A percentile compares a stretch with the other conserved stretches of the same genome.
These are phyloP conservation scores for Alligator mississippiensis DNA, from an alignment of 2,113 vertebrate genomes.

Conservation along the genomic window DNA sequence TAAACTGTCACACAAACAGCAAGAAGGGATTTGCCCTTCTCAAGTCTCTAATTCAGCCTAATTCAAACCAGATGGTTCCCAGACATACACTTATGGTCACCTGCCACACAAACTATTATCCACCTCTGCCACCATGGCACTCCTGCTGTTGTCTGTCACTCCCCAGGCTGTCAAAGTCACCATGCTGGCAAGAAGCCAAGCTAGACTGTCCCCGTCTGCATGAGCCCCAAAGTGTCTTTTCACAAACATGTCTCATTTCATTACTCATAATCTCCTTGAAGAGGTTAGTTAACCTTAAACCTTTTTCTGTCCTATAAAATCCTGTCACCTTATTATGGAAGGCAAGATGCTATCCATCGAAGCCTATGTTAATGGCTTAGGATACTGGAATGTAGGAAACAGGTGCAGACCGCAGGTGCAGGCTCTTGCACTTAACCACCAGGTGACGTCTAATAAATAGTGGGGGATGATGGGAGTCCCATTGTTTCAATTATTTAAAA, in stretches of 20 bases:
- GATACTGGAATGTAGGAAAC: accelerated
- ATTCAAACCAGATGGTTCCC: constrained; percentile 55
- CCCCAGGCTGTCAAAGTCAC: not conserved
- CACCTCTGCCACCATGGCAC: accelerated
- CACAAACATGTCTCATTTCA: not conserved
- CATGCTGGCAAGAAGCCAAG: accelerated
- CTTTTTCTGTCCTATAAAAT: not conserved
- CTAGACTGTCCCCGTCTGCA: accelerated
- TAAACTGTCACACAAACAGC: constrained; percentile 34
- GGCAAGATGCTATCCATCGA: not conserved
- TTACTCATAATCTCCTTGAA: constrained; percentile 40
- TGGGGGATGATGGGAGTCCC: not conserved
- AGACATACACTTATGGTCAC: not conserved
- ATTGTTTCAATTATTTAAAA: not conserved
- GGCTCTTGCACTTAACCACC: not conserved
- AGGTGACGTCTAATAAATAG: accelerated
- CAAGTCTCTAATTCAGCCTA: constrained; percentile 41
- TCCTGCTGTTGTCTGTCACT: accelerated
- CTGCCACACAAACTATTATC: accelerated
- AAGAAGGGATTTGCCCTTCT: constrained; percentile 14
- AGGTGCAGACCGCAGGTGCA: not conserved
- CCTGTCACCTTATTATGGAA: not conserved
- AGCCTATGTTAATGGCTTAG: constrained; percentile 21
- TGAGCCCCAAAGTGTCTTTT: not conserved
- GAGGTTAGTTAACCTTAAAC: constrained; percentile 31